Conservation (phyloP, 2,113 vertebrate species). For the Scortum barcoo region DNA sequence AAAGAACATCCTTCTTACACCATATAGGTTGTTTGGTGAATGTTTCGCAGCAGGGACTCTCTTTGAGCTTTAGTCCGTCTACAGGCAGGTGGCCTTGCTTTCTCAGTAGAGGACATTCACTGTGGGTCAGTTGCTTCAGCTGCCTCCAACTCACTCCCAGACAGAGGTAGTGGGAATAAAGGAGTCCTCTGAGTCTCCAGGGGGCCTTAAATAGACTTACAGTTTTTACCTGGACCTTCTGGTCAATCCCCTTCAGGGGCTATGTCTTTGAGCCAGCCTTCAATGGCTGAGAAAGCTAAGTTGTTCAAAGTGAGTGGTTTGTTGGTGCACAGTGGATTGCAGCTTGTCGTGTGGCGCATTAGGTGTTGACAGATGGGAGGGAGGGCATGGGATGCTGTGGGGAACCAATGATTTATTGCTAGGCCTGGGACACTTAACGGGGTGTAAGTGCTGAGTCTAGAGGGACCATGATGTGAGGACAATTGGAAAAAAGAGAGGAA, state of each 20-base stretch:
- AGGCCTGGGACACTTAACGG: conserved; percentile 70
- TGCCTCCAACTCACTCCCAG: conserved; percentile 28
- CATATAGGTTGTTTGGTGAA: not conserved
- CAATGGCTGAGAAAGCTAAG: conserved; percentile 62
- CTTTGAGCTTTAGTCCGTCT: conserved; percentile 48
- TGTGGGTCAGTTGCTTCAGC: conserved; percentile 46
- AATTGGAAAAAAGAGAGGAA: conserved; percentile 45
- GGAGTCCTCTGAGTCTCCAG: conserved; percentile 15
- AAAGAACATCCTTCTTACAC: not conserved
- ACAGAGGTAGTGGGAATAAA: conserved; percentile 48
- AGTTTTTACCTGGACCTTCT: conserved; percentile 53
- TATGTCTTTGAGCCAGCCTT: conserved; percentile 53
- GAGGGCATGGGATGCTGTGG: conserved; percentile 67
- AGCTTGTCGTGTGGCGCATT: conserved; percentile 74
- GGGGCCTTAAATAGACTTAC: conserved; percentile 45
- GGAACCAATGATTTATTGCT: conserved; percentile 81
- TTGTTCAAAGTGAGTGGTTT: conserved; percentile 67
- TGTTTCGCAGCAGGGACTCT: conserved; percentile 24
- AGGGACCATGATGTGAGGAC: conserved; percentile 60
- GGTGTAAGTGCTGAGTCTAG: conserved; percentile 70
- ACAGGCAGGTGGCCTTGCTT: conserved; percentile 30
- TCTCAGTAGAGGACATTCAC: conserved; percentile 41
- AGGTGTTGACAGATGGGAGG: conserved; percentile 83
- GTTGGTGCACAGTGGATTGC: conserved; percentile 72
- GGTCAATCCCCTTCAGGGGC: conserved; percentile 43